phyloP scores from a whole-genome alignment of 1,140 invertebrate genomes.

The Halesus radiatus region DNA sequence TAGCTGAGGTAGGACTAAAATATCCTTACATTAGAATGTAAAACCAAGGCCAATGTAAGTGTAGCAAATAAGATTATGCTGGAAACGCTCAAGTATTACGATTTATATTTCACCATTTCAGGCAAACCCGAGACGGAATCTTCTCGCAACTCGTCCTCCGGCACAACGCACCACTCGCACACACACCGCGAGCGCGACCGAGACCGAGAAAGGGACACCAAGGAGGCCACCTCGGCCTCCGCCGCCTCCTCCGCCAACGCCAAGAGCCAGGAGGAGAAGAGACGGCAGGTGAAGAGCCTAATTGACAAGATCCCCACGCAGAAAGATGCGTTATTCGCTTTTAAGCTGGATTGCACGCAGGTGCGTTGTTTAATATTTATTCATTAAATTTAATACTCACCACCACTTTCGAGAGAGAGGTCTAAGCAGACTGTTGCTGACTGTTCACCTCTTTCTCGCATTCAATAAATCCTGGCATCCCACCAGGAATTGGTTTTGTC shows the following conservation, averaged over 20 bases:
- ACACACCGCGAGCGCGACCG: not conserved
- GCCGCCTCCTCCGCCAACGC: conserved; percentile 60
- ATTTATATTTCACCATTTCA: not conserved
- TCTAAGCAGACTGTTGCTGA: too few species aligned
- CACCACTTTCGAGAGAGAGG: too few species aligned
- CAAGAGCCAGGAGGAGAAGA: conserved; percentile 93
- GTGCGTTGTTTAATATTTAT: conserved; percentile 64
- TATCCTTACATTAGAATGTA: too few species aligned
- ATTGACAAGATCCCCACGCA: conserved; percentile 99
- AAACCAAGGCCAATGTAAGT: too few species aligned
- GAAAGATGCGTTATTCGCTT: conserved; percentile 95
- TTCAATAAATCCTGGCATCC: too few species aligned
- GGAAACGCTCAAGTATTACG: too few species aligned
- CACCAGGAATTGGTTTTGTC: too few species aligned
- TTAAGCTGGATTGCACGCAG: conserved; percentile 92
- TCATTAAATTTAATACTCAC: too few species aligned
- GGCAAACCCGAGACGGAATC: conserved; percentile 10
- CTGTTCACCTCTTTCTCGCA: too few species aligned
- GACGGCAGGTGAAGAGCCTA: conserved; percentile 95
- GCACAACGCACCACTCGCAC: conserved; percentile 5
- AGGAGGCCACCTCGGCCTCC: conserved; percentile 55
- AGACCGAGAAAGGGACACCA: conserved; percentile 73
- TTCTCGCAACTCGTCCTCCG: not conserved
- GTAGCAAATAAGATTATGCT: too few species aligned
- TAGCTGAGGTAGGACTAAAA: too few species aligned